Evolutionary conservation across 37 sponge, comb jelly and placozoan genomes (phyloP).

Genomic region (Eunapius fragilis): DNA sequence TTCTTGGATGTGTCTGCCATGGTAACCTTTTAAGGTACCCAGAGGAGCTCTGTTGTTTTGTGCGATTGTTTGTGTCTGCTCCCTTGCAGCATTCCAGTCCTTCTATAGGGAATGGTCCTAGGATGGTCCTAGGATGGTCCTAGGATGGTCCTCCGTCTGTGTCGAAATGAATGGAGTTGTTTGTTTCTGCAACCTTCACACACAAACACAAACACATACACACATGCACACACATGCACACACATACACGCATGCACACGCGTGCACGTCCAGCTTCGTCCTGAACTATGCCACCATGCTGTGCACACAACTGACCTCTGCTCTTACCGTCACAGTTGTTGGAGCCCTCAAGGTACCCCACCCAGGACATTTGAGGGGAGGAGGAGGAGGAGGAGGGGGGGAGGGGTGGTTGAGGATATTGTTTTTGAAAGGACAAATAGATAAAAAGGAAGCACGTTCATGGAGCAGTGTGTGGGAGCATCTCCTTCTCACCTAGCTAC

Average conservation of each 20-base stretch:
- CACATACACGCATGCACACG: not conserved
- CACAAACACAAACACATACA: not conserved
- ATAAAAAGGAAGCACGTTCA: not conserved
- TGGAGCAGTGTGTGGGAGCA: not conserved
- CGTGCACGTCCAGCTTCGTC: constrained; percentile 57
- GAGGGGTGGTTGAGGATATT: not conserved
- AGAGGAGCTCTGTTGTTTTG: not conserved
- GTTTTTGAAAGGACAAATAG: not conserved
- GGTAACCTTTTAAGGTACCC: not conserved
- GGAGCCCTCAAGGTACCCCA: constrained; percentile 80
- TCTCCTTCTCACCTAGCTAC: not conserved
- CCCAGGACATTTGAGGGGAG: not conserved
- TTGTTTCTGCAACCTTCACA: not conserved
- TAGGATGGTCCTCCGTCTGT: not conserved
- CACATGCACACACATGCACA: not conserved
- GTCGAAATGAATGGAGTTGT: not conserved
- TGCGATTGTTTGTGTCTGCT: not conserved
- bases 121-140: no score
- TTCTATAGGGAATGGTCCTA: no score
- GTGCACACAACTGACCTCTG: constrained; percentile 81
- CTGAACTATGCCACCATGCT: constrained; percentile 85
- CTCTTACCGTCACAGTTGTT: constrained; percentile 82
- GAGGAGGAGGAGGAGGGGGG: not conserved
- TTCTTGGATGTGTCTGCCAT: not conserved
- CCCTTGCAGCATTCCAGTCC: not conserved